These are phyloP conservation scores for Lasaia peninsularis DNA, from an alignment of 1,140 invertebrate species.

Conservation along the genomic window DNA sequence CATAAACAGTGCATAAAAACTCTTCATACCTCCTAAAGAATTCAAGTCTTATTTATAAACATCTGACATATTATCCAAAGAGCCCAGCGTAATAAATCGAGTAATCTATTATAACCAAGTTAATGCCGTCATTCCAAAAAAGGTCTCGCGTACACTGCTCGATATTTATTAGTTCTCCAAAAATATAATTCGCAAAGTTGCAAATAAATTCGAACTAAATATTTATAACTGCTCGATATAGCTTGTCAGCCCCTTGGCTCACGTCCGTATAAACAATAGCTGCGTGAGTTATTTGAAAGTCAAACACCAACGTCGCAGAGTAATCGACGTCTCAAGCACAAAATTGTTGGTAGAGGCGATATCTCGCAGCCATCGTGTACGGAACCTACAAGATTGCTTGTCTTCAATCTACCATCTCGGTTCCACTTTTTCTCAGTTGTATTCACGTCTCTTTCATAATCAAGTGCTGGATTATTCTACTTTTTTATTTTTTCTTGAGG, in stretches of 20 bases:
- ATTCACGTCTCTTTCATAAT: slow-evolving; percentile 36
- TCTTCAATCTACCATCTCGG: slow-evolving; percentile 39
- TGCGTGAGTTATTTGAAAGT: slow-evolving; percentile 59
- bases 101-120: neutral
- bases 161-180: slow-evolving; percentile 12
- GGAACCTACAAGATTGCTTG: slow-evolving; percentile 39
- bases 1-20: neutral
- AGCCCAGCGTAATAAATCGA: too few species aligned
- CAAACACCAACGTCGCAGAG: slow-evolving; percentile 48
- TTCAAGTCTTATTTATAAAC: too few species aligned
- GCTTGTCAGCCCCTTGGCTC: slow-evolving; percentile 43
- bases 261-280: slow-evolving; percentile 53
- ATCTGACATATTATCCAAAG: too few species aligned
- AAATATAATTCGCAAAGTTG: slow-evolving; percentile 29
- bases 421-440: slow-evolving; percentile 27
- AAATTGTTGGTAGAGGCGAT: slow-evolving; percentile 46
- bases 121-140: neutral
- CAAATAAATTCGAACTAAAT: slow-evolving; percentile 55
- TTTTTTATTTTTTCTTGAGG: slow-evolving; percentile 46
- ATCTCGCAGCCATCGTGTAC: slow-evolving; percentile 43
- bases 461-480: slow-evolving; percentile 40
- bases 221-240: slow-evolving; percentile 58
- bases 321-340: slow-evolving; percentile 67
- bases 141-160: neutral
- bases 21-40: too few species aligned